phyloP scores from a whole-genome alignment of 2,113 vertebrate species.

The Laticauda colubrina region DNA sequence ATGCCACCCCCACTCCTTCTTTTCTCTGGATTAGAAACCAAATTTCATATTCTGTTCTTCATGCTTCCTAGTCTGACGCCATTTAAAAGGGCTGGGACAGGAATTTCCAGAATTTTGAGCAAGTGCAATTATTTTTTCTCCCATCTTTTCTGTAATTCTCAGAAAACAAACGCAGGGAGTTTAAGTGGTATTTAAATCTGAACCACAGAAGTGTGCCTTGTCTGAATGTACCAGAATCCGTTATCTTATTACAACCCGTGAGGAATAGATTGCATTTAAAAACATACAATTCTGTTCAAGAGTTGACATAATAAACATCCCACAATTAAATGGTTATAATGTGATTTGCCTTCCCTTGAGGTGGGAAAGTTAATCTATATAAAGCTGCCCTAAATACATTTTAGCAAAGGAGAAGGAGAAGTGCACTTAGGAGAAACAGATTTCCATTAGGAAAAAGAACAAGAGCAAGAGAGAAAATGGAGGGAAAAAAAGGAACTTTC shows the following conservation, averaged over 20 bases:
- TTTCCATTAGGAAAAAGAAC: constrained; percentile 3
- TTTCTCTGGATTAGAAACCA: not conserved
- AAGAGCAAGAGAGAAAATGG: constrained; percentile 7
- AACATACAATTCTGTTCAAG: not conserved
- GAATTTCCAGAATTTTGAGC: not conserved
- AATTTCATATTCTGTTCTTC: not conserved
- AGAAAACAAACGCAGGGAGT: not conserved
- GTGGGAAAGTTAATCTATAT: not conserved
- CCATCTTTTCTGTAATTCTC: not conserved
- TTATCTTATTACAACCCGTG: not conserved
- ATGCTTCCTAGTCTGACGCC: not conserved
- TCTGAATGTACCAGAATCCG: not conserved
- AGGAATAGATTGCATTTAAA: not conserved
- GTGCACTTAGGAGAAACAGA: accelerated
- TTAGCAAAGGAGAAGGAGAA: not conserved
- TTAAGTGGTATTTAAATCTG: not conserved
- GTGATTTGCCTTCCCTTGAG: constrained; percentile 29
- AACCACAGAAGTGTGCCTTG: not conserved
- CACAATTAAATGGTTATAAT: not conserved
- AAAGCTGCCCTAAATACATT: constrained; percentile 4
- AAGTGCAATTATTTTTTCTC: not conserved
- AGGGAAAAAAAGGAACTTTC: not conserved
- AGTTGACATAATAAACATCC: not conserved
- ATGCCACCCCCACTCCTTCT: too few species aligned
- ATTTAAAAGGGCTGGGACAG: not conserved